Evolutionary conservation across 2,888 invertebrate genomes (phyloP).

Genomic region (Rhagophthalmus giganteus): DNA sequence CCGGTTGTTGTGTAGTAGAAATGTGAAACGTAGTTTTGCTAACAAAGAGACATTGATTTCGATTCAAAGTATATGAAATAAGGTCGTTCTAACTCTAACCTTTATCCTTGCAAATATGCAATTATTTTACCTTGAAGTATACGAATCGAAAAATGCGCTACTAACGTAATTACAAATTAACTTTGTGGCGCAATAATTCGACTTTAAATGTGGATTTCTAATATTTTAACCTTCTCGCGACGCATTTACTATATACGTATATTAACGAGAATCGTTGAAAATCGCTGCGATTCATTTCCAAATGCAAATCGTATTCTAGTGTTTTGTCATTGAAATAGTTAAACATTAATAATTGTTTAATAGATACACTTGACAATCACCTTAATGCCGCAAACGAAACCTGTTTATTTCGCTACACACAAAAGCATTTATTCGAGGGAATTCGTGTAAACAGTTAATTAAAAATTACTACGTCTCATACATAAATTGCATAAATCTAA

Average conservation of each 20-base stretch:
- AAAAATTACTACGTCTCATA: conserved; percentile 24
- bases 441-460: conserved; percentile 10
- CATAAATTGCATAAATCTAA: conserved; percentile 26
- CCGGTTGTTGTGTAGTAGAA: conserved; percentile 54
- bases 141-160: conserved; percentile 16
- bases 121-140: conserved; percentile 38
- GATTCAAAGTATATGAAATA: conserved; percentile 51
- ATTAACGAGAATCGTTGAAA: too few species aligned
- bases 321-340: conserved; percentile 31
- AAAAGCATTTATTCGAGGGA: conserved; percentile 19
- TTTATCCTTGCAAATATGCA: conserved; percentile 38
- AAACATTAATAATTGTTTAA: conserved; percentile 30
- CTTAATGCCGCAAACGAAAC: conserved; percentile 15
- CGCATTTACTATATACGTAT: too few species aligned
- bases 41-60: conserved; percentile 52
- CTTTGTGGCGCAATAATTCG: conserved; percentile 3
- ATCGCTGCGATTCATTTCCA: too few species aligned
- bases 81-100: conserved; percentile 46
- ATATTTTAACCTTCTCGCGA: too few species aligned
- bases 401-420: conserved; percentile 23
- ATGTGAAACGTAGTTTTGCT: conserved; percentile 47
- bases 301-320: too few species aligned
- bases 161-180: conserved; percentile 17
- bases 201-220: neutral
- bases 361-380: conserved; percentile 26